Percentiles rank a stretch among this genome's conserved stretches.
These are phyloP conservation scores for Parochlus steinenii DNA, from an alignment of 2,888 invertebrate genomes.

Conservation along the genomic window DNA sequence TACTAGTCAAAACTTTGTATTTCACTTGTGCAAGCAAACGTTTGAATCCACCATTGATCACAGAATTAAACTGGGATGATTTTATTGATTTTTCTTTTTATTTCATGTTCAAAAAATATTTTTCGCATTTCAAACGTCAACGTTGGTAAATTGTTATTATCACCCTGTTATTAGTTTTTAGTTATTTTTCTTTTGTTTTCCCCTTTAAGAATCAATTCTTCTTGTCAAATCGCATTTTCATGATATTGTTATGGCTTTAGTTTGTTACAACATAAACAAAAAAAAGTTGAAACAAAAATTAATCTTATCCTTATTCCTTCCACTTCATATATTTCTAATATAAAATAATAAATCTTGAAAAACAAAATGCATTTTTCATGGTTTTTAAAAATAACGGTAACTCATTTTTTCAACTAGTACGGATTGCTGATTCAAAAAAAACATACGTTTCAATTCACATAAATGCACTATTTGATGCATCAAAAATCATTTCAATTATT, in stretches of 20 bases:
- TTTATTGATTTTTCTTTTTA: too few relatives aligned
- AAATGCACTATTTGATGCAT: too few relatives aligned
- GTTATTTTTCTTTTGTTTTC: constrained; percentile 4
- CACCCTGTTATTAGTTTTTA: not conserved
- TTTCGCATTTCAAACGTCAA: not conserved
- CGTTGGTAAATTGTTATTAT: not conserved
- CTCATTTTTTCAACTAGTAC: too few relatives aligned
- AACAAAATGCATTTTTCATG: constrained; percentile 5
- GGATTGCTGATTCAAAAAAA: too few relatives aligned
- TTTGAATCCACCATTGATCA: constrained; percentile 12
- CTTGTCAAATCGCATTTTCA: constrained; percentile 1
- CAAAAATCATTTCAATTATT: too few relatives aligned
- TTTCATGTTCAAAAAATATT: not conserved
- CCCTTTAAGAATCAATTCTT: constrained; percentile 1
- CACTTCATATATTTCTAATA: not conserved
- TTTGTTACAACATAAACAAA: constrained; percentile 1
- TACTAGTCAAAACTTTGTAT: too few relatives aligned
- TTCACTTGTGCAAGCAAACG: too few relatives aligned
- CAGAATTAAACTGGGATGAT: constrained; percentile 10
- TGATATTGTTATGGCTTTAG: constrained; percentile 3
- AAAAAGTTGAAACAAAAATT: too few relatives aligned
- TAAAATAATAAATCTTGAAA: not conserved
- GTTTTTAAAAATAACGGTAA: too few relatives aligned
- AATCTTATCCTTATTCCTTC: not conserved
- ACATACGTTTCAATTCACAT: too few relatives aligned